A percentile compares a stretch with the other conserved stretches of the same genome.
Conservation (phyloP, 1,140 invertebrate genomes). For the Alviniconcha marisindica region DNA sequence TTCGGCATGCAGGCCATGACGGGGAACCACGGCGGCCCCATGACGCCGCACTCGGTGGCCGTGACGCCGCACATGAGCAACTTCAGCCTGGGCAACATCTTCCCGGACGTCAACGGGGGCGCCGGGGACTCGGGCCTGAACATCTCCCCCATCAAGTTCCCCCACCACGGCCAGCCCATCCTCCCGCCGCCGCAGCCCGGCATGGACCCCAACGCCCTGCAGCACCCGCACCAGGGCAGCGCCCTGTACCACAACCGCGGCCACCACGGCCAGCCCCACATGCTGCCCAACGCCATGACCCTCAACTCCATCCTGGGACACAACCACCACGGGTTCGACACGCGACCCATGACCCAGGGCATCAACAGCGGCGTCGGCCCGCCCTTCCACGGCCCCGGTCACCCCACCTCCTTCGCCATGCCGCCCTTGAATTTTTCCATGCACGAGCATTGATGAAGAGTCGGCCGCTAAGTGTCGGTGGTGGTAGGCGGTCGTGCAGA, state of each 20-base stretch:
- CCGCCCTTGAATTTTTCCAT: constrained; percentile 75
- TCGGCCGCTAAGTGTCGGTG: too few species aligned
- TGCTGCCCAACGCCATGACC: constrained; percentile 70
- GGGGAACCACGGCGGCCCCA: constrained; percentile 63
- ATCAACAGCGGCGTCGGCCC: constrained; percentile 71
- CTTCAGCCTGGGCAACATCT: constrained; percentile 75
- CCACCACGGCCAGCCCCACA: constrained; percentile 68
- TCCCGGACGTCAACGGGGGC: constrained; percentile 71
- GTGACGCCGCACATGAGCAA: constrained; percentile 74
- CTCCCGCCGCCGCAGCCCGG: constrained; percentile 61
- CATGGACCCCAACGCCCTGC: constrained; percentile 71
- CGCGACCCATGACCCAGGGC: constrained; percentile 63
- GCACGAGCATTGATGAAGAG: constrained; percentile 63
- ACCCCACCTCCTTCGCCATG: constrained; percentile 72
- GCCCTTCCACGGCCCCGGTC: constrained; percentile 70
- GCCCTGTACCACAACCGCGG: constrained; percentile 67
- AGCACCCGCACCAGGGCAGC: constrained; percentile 70
- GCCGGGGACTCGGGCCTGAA: constrained; percentile 67
- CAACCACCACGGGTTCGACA: constrained; percentile 74
- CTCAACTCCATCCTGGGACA: constrained; percentile 74
- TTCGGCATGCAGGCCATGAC: constrained; percentile 75
- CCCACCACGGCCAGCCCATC: constrained; percentile 68
- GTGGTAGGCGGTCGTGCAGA: too few species aligned
- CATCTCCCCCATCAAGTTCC: constrained; percentile 76
- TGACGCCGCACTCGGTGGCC: constrained; percentile 70